Percentiles rank a stretch among this genome's conserved stretches.
Evolutionary conservation across 1,140 invertebrate genomes (phyloP).

Genomic region (Trichomalopsis sarcophagae): DNA sequence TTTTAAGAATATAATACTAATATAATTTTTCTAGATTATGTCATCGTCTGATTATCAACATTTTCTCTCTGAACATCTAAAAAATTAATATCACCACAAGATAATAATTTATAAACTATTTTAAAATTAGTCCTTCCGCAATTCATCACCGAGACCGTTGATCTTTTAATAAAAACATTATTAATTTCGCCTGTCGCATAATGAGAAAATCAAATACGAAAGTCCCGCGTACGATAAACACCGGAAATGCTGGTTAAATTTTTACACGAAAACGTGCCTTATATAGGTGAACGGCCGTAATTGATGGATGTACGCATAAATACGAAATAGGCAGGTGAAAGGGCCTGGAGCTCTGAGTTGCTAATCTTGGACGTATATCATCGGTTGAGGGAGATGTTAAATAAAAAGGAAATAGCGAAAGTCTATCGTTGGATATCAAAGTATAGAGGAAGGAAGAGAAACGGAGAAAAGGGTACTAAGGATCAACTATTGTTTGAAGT

Average conservation of each 20-base stretch:
- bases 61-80: no score
- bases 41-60: no score
- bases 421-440: slow-evolving; percentile 3
- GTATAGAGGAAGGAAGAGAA: slow-evolving; percentile 11
- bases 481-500: slow-evolving; percentile 7
- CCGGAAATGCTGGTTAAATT: not conserved
- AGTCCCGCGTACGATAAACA: not conserved
- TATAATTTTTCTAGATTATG: no score
- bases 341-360: not conserved
- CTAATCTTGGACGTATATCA: not conserved
- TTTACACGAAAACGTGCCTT: not conserved
- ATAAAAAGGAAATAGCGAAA: slow-evolving; percentile 35
- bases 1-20: no score
- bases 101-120: slow-evolving; percentile 8
- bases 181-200: not conserved
- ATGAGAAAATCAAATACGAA: not conserved
- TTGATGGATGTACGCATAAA: not conserved
- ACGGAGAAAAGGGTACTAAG: not conserved
- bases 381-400: not conserved
- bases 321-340: not conserved
- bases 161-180: not conserved
- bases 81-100: no score
- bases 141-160: not conserved
- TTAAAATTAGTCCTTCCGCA: not conserved
- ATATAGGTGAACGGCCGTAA: not conserved